phyloP scores from a whole-genome alignment of 2,888 invertebrate genomes.

The Camptogramma bilineatum region DNA sequence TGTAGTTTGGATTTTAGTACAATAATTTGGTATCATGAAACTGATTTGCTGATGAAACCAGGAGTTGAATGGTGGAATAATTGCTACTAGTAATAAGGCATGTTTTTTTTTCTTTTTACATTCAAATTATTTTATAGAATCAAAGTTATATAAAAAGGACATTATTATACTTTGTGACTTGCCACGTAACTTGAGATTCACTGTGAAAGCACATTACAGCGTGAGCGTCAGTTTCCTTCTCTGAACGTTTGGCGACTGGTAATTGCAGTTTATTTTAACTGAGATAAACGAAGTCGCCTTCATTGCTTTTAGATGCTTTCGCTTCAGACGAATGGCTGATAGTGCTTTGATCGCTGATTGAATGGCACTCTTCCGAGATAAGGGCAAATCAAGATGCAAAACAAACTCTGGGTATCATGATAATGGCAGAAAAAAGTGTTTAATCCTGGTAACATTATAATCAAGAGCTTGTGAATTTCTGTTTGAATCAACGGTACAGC shows the following conservation, averaged over 20 bases:
- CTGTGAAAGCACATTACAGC: slow-evolving; percentile 44
- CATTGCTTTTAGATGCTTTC: slow-evolving; percentile 50
- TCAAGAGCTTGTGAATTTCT: no score
- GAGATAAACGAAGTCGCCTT: slow-evolving; percentile 66
- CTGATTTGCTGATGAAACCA: no score
- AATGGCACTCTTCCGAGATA: slow-evolving; percentile 43
- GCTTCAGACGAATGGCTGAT: slow-evolving; percentile 41
- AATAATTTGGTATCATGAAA: no score
- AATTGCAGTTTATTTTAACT: slow-evolving; percentile 79
- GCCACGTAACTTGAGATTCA: not conserved
- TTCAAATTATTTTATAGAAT: no score
- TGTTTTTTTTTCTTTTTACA: no score
- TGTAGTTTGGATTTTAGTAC: no score
- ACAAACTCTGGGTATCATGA: not conserved
- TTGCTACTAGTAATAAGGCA: no score
- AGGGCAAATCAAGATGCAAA: not conserved
- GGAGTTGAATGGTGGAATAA: no score
- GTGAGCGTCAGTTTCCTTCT: slow-evolving; percentile 70
- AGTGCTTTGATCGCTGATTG: slow-evolving; percentile 36
- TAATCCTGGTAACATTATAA: not conserved
- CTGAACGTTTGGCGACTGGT: slow-evolving; percentile 72
- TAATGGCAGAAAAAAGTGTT: not conserved
- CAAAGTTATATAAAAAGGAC: no score
- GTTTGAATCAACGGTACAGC: no score
- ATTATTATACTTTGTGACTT: not conserved